A percentile compares a stretch with the other conserved stretches of the same genome.
Conservation (phyloP, 2,113 vertebrate genomes). For the Bos javanicus region DNA sequence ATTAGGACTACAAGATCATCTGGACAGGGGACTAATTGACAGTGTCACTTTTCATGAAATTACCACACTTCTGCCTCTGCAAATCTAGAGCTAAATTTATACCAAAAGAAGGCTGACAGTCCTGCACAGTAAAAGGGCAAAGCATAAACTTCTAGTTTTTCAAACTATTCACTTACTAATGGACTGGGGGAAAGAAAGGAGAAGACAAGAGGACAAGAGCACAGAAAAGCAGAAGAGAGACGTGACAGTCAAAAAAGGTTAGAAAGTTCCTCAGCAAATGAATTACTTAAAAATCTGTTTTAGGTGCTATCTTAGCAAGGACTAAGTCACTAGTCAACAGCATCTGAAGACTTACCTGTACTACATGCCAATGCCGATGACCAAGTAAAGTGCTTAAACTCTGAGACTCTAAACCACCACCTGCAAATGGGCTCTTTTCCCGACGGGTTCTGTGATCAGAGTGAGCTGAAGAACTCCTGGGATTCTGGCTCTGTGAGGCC, state of each 20-base stretch:
- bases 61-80: not conserved
- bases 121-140: conserved; percentile 16
- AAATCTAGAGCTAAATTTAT: not conserved
- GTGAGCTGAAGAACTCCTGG: conserved; percentile 74
- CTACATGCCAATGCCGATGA: conserved; percentile 98
- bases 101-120: not conserved
- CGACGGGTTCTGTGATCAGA: conserved; percentile 76
- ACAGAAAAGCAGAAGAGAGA: conserved; percentile 30
- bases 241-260: not conserved
- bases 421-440: conserved; percentile 83
- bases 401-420: conserved; percentile 88
- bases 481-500: conserved; percentile 87
- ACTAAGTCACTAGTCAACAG: not conserved
- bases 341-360: conserved; percentile 87
- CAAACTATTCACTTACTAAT: not conserved
- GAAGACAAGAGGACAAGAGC: not conserved
- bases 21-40: not conserved
- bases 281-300: not conserved
- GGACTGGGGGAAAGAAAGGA: not conserved
- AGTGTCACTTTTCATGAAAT: not conserved
- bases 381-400: conserved; percentile 99
- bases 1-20: not conserved
- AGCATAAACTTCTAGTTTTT: conserved; percentile 11
- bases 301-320: not conserved
- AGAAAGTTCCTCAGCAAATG: not conserved